Evolutionary conservation across 2,888 invertebrate genomes (phyloP), one percentile per base, ranked within the genome.

Genomic region (Xiphydria camelus): DNA sequence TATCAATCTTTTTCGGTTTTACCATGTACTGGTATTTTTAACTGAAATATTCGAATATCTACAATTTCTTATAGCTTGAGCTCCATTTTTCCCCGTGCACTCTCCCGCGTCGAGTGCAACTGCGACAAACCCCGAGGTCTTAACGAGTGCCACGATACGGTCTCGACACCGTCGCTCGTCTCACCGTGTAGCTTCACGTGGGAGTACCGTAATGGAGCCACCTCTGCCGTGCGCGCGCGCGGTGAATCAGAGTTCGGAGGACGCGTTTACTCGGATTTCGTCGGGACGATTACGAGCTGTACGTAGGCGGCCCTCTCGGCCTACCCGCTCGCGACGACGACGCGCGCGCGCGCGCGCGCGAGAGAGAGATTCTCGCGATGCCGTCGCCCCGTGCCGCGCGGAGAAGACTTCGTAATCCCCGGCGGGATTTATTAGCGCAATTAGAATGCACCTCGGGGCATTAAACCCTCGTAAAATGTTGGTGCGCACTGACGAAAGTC

Each of bases 381-480:
- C 14, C 12, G 29, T 14, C 14, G 10, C 12, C 7, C 29, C 2
- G 7, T 29, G 12, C 29, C 7, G 26, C 1, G 3, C 33, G 18
- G 33, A 7, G 17, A 33, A 14, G 14, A 15, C 23, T 6, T 18
- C 33, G 33, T 33, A 17, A 18, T 33, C 33, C 18, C 18, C 9
- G 15, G 5, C 1, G 33, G 17, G 72, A 73, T 73, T 74, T 73
- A 73, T 73, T 68, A 70, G 61, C 55, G 68, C 69, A 73, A 74
- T 74, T 73, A 71, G 67, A 70, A 69, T 69, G 68, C 73, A 70
- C 68, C 69, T 72, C 65, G 64, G 63, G 67, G 65, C 67, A 72
- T 73, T 71, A 73, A 74, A 69, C 70, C 67, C 67, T 70, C 68
- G 68, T 71, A 73, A 72, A 71, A 71, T 62, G 64, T 64, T 66